Base-by-base conservation (phyloP, 37 sponge, comb jelly and placozoan genomes). In the Geodia barretti region DNA sequence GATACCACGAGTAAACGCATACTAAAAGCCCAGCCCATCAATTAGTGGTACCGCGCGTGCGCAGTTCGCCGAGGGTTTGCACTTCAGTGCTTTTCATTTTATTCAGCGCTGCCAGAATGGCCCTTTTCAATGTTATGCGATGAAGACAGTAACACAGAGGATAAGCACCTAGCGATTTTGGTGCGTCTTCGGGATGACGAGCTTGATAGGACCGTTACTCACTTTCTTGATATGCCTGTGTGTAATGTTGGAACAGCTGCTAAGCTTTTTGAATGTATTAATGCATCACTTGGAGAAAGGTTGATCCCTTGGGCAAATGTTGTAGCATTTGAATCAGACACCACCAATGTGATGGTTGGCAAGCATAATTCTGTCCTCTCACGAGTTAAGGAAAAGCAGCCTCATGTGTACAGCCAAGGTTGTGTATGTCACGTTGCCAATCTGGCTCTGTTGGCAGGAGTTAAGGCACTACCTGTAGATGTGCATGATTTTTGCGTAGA, bases 361-460 rank as follows among this genome's bases (percentile, higher is more conserved):
- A 60, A 60, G 37, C 85, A 84, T 30, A 74, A 74, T 40, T 39
- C 30, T 63, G 75, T 73, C 4, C 31, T 68, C 38, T 73, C 74
- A 36, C 47, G 74, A 24, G 38, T 73, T 8, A 75, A 84, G 28
- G 20, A 68, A 43, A 67, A 68, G 54, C 60, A 66, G 23, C 73
- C 76, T 43, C 17, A 31, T 77, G n/a, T 80, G 17, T 80, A 64
- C 25, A 70, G 74, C 40, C 61, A 60, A 23, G 66, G 79, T 24
- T 85, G 79, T 77, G 72, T 85, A 23, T 85, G 79, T 64, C 85
- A 85, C 30, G 40, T 77, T 31, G 62, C 63, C 39, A 36, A 77
- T 70, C 77, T 85, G 39, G 76, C 61, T 77, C 21, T 74, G n/a
- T 42, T 62, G 8, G 66, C 74, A 65, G 71, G 64, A 7, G 60